Conservation (phyloP, 2,113 vertebrate species). For the Astur gentilis region DNA sequence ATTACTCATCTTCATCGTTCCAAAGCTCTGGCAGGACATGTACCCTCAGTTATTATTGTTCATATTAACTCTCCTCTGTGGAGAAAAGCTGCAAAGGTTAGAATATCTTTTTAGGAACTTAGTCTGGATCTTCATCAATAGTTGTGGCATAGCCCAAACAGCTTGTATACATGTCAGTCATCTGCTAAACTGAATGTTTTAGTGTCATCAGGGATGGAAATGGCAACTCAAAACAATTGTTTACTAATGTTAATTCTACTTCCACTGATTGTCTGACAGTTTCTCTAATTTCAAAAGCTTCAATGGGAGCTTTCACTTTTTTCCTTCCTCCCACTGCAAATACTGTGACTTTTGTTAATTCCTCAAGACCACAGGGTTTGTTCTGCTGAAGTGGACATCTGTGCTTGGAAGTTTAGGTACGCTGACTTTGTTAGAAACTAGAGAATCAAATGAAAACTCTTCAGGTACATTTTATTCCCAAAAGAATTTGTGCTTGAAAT, state of each 20-base stretch:
- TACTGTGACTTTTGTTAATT: neutral
- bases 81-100: neutral
- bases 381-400: neutral
- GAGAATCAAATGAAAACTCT: neutral
- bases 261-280: neutral
- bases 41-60: neutral
- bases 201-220: neutral
- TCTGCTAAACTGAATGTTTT: slow-evolving; percentile 13
- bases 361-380: neutral
- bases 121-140: neutral
- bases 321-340: neutral
- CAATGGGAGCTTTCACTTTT: neutral
- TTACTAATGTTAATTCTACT: neutral
- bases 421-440: neutral
- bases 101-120: neutral
- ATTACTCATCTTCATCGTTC: neutral
- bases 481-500: neutral
- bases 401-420: neutral
- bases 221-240: neutral
- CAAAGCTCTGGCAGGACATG: neutral
- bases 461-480: neutral
- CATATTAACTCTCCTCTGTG: neutral
- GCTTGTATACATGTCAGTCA: neutral
- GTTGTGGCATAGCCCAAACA: neutral
- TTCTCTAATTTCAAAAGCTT: neutral